phyloP scores from a whole-genome alignment of 2,797 vertebrate species.

The Zenarchopterus dispar region DNA sequence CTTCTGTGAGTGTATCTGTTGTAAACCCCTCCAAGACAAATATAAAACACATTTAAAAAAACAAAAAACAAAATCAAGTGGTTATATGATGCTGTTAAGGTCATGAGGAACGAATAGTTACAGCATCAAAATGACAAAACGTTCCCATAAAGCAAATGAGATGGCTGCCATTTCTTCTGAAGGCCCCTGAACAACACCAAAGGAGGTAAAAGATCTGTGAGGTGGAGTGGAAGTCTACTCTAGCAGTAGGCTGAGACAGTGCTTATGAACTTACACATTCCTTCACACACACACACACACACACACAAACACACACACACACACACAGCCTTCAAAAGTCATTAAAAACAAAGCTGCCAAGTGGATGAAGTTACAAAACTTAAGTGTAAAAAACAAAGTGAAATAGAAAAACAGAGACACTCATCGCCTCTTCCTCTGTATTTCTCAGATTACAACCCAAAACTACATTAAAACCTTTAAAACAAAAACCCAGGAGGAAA shows the following conservation, averaged over 20 bases:
- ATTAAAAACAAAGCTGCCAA: constrained; percentile 73
- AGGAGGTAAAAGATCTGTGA: constrained; percentile 40
- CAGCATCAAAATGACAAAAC: constrained; percentile 21
- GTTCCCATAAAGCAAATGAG: constrained; percentile 22
- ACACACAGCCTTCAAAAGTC: constrained; percentile 42
- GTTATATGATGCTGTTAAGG: constrained; percentile 14
- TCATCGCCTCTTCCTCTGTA: neutral
- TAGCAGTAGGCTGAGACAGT: constrained; percentile 40
- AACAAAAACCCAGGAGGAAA: constrained; percentile 8
- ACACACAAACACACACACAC: constrained; percentile 11
- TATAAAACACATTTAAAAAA: neutral
- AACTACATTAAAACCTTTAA: constrained; percentile 8
- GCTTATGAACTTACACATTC: constrained; percentile 24
- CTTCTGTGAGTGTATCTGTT: neutral
- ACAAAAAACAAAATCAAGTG: neutral
- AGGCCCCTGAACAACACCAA: constrained; percentile 3
- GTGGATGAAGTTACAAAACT: constrained; percentile 47
- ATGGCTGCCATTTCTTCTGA: constrained; percentile 7
- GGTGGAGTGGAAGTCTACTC: constrained; percentile 25
- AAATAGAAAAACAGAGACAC: constrained; percentile 51
- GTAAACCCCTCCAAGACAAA: neutral
- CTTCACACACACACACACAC: constrained; percentile 20
- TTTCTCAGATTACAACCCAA: constrained; percentile 2
- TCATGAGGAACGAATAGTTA: constrained; percentile 11
- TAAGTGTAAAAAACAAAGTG: constrained; percentile 44